phyloP scores from a whole-genome alignment of 1,140 invertebrate genomes.

The Calycopis cecrops region DNA sequence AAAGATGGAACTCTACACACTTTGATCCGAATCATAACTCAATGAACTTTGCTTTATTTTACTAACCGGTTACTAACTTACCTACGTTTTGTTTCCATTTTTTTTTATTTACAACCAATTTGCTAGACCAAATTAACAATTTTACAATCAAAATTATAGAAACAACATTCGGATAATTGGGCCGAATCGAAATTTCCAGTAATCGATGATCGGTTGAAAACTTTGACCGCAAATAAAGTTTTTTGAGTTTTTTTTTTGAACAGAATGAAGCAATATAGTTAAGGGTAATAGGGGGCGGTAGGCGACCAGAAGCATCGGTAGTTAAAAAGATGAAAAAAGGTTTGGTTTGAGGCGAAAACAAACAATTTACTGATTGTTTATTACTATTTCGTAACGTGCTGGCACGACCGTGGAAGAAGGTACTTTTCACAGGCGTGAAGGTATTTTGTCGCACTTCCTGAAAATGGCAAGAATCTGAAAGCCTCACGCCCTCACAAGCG shows the following conservation, averaged over 20 bases:
- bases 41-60: constrained; percentile 14
- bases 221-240: constrained; percentile 4
- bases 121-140: constrained; percentile 4
- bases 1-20: no score
- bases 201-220: constrained; percentile 3
- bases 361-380: constrained; percentile 11
- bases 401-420: no score
- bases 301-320: constrained; percentile 2
- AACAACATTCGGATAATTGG: neutral
- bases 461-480: no score
- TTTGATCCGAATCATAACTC: no score
- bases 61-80: neutral
- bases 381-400: no score
- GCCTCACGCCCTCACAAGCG: no score
- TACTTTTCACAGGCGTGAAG: no score
- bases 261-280: constrained; percentile 6
- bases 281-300: neutral
- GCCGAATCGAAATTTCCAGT: constrained; percentile 3
- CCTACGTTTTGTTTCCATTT: neutral
- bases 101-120: constrained; percentile 4
- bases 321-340: neutral
- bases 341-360: constrained; percentile 9
- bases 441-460: no score
- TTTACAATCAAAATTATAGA: constrained; percentile 5
- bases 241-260: neutral